Base-by-base conservation (phyloP, 2,888 invertebrate genomes). In the Stenotaenia linearis region DNA sequence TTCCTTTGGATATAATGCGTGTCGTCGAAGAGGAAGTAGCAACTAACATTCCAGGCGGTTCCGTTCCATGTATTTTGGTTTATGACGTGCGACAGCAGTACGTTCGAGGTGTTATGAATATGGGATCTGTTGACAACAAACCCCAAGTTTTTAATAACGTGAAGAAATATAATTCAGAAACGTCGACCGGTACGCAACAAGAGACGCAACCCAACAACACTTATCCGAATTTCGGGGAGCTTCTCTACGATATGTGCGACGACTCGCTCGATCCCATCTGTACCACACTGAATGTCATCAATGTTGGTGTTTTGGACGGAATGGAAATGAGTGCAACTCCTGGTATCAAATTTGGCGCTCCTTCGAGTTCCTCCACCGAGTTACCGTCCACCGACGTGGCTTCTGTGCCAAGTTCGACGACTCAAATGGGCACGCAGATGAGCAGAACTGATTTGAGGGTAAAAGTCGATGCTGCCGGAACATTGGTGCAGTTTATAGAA, bases 1-100 rank as follows among this genome's bases (percentile, higher is more conserved):
- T 85, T 80, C 83, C 84, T 21, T 84, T 88, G 79, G 88, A 88
- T 82, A 88, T 89, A 81, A 88, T 89, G 86, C 88, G 88, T 80
- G 87, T 88, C 37, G 86, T 84, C 23, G 85, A 82, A 81, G 85
- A 79, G 23, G 32, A n/a, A 18, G 12, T 25, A 23, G 25, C 56
- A n/a, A 15, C 78, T 18, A 40, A 35, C 45, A 77, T 28, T 30
- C 23, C 23, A 23, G 32, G 32, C 12, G 21, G 28, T 35, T 69
- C 78, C 5, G 75, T 79, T 35, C 79, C 79, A 23, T 79, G 37
- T 28, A 21, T 79, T 23, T 37, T 74, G 30, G 28, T 78, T 23
- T 78, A 78, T 18, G 78, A 78, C 35, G 28, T 78, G n/a, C 18
- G 21, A n/a, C 50, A 28, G 50, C 78, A 78, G 21, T 79, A 9